Evolutionary conservation across 64 coral and sea anemone species (phyloP), one percentile per base, ranked within the genome.

Genomic region (Montipora capricornis): DNA sequence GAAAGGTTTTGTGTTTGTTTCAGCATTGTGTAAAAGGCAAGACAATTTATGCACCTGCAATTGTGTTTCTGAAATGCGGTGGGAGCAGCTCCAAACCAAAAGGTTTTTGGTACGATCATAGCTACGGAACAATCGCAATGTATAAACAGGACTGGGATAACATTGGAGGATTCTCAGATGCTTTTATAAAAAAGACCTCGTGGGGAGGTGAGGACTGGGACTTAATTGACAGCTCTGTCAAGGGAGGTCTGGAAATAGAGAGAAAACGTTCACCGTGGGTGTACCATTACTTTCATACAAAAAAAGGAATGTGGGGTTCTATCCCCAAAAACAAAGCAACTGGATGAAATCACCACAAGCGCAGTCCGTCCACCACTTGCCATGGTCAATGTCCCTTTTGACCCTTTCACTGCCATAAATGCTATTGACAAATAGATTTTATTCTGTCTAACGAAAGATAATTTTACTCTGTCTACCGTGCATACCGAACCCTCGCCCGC

Each of bases 191-290:
- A 53, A 82, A 91, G 20, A 73, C 47, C 20, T 44, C 47, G 5
- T 91, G 89, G 89, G 89, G 89, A 55, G 89, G 89, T 2, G 89
- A 91, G 15, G 78, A 91, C 44, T 91, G 80, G 44, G 78, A 91
- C 13, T 19, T 91, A 19, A 74, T 91, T 37, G 89, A 91, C 50
- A 66, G n/a, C 77, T 50, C 77, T 15, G 62, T 77, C 55, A 44
- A 77, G 6, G 11, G 44, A 5, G 74, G 52, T 1, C 75, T 89
- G 52, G 88, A 79, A 60, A 77, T 70, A 58, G 88, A 49, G 16
- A 52, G 88, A 62, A 47, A 59, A 4, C 60, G 70, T 60, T 90
- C 73, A 47, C 88, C 88, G 1, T 90, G 77, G 76, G 44, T 90
- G 11, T 90, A 90, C 78, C 88, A 90, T 64, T 90, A 79, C n/a